Conservation (phyloP, 2,797 vertebrate genomes). For the Carduelis carduelis region DNA sequence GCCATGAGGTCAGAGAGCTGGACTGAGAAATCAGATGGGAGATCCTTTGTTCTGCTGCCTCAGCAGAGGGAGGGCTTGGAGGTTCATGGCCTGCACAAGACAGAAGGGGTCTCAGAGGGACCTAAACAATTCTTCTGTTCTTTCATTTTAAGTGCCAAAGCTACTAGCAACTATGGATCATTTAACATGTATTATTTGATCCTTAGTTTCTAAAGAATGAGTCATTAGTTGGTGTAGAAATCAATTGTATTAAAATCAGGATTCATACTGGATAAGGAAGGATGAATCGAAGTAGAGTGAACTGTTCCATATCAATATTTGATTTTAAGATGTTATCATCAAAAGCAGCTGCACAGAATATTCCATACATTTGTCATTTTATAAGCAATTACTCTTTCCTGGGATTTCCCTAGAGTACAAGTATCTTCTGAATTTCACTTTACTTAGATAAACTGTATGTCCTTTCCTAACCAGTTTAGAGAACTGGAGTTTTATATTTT, state of each 20-base stretch:
- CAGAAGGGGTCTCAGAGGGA: neutral
- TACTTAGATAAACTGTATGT: neutral
- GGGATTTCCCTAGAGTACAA: neutral
- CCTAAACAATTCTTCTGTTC: neutral
- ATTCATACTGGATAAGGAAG: neutral
- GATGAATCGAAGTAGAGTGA: neutral
- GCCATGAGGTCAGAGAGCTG: neutral
- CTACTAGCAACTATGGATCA: neutral
- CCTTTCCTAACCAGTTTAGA: conserved; percentile 35
- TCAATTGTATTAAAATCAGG: neutral
- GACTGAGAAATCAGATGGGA: neutral
- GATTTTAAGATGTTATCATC: neutral
- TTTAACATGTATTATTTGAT: neutral
- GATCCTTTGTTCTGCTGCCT: neutral
- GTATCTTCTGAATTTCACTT: neutral
- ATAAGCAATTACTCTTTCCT: neutral
- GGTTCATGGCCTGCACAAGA: neutral
- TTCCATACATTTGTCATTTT: neutral
- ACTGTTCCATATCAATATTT: neutral
- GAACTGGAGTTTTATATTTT: neutral
- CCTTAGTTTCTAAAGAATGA: neutral
- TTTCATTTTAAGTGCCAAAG: neutral
- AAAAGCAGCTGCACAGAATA: neutral
- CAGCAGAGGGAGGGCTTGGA: neutral
- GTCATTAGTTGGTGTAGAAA: neutral